These are phyloP conservation scores for Mimachlamys varia DNA, from an alignment of 2,888 invertebrate species.

Conservation along the genomic window DNA sequence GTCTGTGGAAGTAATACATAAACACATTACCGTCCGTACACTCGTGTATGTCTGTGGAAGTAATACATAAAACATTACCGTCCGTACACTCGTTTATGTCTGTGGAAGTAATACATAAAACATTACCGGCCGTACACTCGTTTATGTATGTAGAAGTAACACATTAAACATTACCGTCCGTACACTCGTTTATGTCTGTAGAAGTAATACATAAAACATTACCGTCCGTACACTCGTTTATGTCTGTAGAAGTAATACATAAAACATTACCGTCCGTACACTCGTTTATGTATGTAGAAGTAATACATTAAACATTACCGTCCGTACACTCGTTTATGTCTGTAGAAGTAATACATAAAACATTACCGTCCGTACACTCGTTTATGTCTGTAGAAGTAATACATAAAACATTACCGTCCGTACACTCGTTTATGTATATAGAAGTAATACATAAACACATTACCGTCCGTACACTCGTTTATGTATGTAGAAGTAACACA, in stretches of 20 bases:
- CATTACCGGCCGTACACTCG: constrained; percentile 57
- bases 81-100: constrained; percentile 58
- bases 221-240: constrained; percentile 60
- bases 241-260: constrained; percentile 51
- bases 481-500: too few species aligned
- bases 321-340: too few species aligned
- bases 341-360: too few species aligned
- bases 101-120: too few species aligned
- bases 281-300: constrained; percentile 61
- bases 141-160: constrained; percentile 57
- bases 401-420: too few species aligned
- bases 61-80: constrained; percentile 58
- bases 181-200: too few species aligned
- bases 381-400: constrained; percentile 55
- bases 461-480: too few species aligned
- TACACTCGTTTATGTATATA: constrained; percentile 64
- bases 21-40: too few species aligned
- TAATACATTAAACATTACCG: background rate
- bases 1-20: constrained; percentile 52
- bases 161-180: too few species aligned
- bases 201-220: constrained; percentile 53
- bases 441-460: background rate
- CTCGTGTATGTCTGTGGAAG: too few species aligned
- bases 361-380: constrained; percentile 60
- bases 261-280: constrained; percentile 52